phyloP scores from a whole-genome alignment of 2,797 vertebrate genomes.

The Clamator glandarius region DNA sequence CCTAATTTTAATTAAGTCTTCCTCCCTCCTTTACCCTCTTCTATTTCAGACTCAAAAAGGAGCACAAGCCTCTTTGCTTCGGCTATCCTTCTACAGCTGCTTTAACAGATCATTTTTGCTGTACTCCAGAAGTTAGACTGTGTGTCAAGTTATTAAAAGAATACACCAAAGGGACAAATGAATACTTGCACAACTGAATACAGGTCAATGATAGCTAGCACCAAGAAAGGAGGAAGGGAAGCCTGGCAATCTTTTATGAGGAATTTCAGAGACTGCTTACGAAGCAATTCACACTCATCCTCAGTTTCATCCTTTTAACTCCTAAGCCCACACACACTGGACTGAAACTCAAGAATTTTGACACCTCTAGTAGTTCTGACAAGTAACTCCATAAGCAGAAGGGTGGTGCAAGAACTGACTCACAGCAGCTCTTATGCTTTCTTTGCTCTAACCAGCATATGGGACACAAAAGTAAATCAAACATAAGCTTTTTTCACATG shows the following conservation, averaged over 20 bases:
- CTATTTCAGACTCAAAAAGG: background rate
- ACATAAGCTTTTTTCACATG: background rate
- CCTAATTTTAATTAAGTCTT: background rate
- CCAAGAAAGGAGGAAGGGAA: background rate
- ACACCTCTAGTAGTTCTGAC: background rate
- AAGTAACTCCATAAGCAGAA: background rate
- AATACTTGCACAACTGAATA: background rate
- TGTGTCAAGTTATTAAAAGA: background rate
- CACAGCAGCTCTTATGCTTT: background rate
- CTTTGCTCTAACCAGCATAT: background rate
- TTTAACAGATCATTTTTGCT: background rate
- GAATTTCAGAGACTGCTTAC: background rate
- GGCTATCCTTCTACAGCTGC: background rate
- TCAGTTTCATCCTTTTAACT: background rate
- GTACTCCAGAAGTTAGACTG: background rate
- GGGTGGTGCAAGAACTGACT: background rate
- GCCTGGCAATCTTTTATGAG: background rate
- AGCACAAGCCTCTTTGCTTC: background rate
- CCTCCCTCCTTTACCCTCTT: background rate
- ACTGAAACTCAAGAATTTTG: background rate
- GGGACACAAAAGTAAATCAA: background rate
- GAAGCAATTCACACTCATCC: background rate
- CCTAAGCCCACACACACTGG: background rate
- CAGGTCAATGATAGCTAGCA: background rate
- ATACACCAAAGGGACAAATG: background rate